Base-by-base conservation (phyloP, 1,140 invertebrate species). In the Aradophagus sp. region DNA sequence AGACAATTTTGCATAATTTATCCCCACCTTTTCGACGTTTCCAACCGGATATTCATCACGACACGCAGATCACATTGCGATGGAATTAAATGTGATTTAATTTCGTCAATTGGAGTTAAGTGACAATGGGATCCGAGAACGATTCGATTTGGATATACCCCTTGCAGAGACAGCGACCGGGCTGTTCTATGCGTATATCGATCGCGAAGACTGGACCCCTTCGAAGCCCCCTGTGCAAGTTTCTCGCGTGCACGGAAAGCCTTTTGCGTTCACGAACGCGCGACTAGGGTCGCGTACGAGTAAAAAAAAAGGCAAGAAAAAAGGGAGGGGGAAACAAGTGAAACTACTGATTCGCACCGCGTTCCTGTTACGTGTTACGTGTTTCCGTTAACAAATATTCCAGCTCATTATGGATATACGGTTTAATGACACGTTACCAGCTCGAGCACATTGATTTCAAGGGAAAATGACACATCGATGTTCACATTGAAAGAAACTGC, bases 191-290 rank as follows among this genome's bases (percentile, higher is more conserved):
- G 31, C 20, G 27, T 1, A 38, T 67, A 67, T 68, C 65, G 65
- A 68, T 59, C 65, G 47, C 38, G 13, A 7, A 27, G 27, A 45
- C 26, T 61, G 65, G 45, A 53, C 55, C 47, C 55, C 39, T 67
- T 45, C 34, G 32, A 52, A 58, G 45, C 53, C 45, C 38, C 45
- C 44, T 27, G 53, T 26, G 38, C 15, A 20, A 68, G 36, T 47
- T 61, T 61, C 48, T 69, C 48, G 65, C 65, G 50, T 69, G 65
- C 41, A 59, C 31, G 27, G 31, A 50, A 66, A 65, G 23, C 36
- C 45, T 47, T 66, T 42, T 13, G 41, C 32, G 59, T 19, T 38
- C 10, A 47, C 16, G 23, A 63, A 38, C 38, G 16, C 38, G 26
- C 39, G 11, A 6, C 45, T 52, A 12, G 47, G 31, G 59, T 35